These are phyloP conservation scores for Tipula confusa DNA, from an alignment of 2,888 invertebrate genomes.

Conservation along the genomic window DNA sequence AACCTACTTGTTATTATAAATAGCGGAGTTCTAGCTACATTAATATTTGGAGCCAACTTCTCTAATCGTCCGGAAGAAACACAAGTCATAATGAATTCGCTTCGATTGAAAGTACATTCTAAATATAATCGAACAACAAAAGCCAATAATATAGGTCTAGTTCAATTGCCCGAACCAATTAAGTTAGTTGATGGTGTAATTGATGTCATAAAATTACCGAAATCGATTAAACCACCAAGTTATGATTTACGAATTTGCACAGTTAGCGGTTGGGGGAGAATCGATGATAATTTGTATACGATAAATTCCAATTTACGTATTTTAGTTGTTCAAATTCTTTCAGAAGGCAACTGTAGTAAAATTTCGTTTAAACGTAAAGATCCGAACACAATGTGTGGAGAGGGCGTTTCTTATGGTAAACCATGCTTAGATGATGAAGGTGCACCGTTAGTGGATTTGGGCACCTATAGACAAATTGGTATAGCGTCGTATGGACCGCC, in stretches of 20 bases:
- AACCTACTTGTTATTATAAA: neutral
- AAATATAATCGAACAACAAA: neutral
- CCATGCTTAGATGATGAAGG: neutral
- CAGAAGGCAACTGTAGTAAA: too few species aligned
- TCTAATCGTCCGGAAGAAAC: neutral
- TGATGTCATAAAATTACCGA: neutral
- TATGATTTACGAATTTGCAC: neutral
- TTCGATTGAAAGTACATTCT: neutral
- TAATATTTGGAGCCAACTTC: neutral
- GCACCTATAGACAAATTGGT: neutral
- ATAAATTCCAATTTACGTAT: too few species aligned
- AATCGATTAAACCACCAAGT: neutral
- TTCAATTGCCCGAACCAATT: neutral
- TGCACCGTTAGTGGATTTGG: neutral
- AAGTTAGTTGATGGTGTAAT: neutral
- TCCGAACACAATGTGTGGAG: too few species aligned
- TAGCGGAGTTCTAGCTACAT: neutral
- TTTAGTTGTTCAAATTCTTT: too few species aligned
- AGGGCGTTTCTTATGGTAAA: neutral
- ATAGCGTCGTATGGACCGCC: neutral
- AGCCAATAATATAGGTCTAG: neutral
- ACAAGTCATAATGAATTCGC: neutral
- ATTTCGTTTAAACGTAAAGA: too few species aligned
- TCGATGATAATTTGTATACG: neutral
- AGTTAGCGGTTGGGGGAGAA: neutral